phyloP scores from a whole-genome alignment of 2,113 vertebrate species.

The Xyliphius kryptos region DNA sequence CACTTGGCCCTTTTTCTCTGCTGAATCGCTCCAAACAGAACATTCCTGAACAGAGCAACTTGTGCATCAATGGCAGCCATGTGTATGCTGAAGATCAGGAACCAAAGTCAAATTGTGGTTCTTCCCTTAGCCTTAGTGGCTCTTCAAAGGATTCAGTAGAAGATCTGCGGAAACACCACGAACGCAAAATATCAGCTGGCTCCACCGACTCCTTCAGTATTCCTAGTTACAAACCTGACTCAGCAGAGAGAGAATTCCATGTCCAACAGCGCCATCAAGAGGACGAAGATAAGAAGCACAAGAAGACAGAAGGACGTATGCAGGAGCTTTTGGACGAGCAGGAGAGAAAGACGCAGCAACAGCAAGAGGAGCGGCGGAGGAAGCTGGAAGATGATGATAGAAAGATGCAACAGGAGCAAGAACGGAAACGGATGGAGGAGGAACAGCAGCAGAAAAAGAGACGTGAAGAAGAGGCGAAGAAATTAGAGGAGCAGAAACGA shows the following conservation, averaged over 20 bases:
- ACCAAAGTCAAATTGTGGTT: constrained; percentile 49
- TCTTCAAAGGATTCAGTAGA: constrained; percentile 61
- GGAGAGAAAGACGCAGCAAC: constrained; percentile 41
- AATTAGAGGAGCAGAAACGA: constrained; percentile 53
- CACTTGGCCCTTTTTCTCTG: constrained; percentile 75
- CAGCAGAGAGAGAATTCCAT: constrained; percentile 36
- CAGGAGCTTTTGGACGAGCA: constrained; percentile 56
- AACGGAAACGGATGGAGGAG: no score
- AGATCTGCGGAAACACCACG: constrained; percentile 49
- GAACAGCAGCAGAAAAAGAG: constrained; percentile 40
- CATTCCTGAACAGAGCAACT: constrained; percentile 67
- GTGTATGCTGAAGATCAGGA: constrained; percentile 79
- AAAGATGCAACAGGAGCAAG: no score
- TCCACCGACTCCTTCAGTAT: constrained; percentile 65
- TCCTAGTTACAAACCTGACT: constrained; percentile 58
- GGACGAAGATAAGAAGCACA: no score
- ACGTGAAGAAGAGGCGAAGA: constrained; percentile 38
- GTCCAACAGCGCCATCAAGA: no score
- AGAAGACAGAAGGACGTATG: constrained; percentile 31
- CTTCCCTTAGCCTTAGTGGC: no score
- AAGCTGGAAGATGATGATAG: no score
- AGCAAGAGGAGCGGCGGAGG: constrained; percentile 44
- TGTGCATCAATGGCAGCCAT: constrained; percentile 89
- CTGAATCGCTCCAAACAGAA: constrained; percentile 79
- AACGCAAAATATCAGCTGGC: constrained; percentile 46